Evolutionary conservation across 2,888 invertebrate species (phyloP).

Genomic region (Andrena dorsata): DNA sequence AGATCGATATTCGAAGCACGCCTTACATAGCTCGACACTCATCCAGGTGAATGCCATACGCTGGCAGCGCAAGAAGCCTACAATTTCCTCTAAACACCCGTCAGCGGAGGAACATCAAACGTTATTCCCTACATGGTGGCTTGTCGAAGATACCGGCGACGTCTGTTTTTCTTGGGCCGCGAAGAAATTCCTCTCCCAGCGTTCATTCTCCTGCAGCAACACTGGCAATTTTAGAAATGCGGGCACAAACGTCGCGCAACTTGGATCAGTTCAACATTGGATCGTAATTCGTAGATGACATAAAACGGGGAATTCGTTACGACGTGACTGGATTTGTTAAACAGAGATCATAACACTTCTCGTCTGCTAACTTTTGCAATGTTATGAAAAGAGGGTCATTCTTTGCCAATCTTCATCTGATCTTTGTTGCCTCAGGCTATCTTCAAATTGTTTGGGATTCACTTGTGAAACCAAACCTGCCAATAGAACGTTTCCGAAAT

Average conservation of each 20-base stretch:
- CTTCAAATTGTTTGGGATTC: no score
- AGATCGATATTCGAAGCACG: constrained; percentile 79
- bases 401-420: no score
- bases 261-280: neutral
- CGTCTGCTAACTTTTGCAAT: no score
- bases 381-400: no score
- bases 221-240: constrained; percentile 9
- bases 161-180: constrained; percentile 45
- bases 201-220: neutral
- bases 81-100: constrained; percentile 79
- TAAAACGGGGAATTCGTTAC: no score
- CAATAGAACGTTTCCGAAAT: no score
- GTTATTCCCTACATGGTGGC: constrained; percentile 62
- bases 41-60: constrained; percentile 60
- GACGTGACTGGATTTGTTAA: no score
- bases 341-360: no score
- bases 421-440: no score
- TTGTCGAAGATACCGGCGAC: constrained; percentile 46
- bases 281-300: neutral
- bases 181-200: constrained; percentile 19
- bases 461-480: no score
- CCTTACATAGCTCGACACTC: constrained; percentile 66
- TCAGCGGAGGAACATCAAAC: constrained; percentile 74
- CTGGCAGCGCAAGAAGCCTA: constrained; percentile 71
- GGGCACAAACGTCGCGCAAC: neutral